Evolutionary conservation across 2,113 vertebrate species (phyloP).

Genomic region (Danio rerio): DNA sequence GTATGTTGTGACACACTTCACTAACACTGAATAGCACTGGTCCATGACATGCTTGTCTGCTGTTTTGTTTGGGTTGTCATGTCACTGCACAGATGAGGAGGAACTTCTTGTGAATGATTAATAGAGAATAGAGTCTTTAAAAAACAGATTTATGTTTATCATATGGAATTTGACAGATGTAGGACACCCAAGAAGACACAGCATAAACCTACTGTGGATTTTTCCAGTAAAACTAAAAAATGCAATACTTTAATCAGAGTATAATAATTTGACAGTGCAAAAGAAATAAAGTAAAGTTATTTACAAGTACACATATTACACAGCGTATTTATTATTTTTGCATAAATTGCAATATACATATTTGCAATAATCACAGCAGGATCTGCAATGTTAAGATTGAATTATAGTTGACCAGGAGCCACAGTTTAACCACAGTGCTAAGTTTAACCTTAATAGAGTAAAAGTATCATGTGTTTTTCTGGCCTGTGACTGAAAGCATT

Average conservation of each 20-base stretch:
- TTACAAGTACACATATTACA: too few relatives aligned
- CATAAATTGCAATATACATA: too few relatives aligned
- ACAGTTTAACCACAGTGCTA: too few relatives aligned
- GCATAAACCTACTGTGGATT: neutral
- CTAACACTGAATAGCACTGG: slow-evolving; percentile 1
- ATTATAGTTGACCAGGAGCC: too few relatives aligned
- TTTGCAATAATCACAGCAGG: too few relatives aligned
- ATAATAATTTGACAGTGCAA: too few relatives aligned
- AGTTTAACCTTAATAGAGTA: too few relatives aligned
- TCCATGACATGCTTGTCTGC: neutral
- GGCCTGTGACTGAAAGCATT: too few relatives aligned
- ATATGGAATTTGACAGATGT: neutral
- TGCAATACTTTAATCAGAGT: neutral
- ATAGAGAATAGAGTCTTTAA: neutral
- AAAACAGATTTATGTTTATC: neutral
- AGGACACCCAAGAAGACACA: neutral
- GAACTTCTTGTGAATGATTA: neutral
- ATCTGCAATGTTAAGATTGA: too few relatives aligned
- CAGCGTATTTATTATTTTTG: too few relatives aligned
- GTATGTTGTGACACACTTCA: slow-evolving; percentile 7
- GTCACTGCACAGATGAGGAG: slow-evolving; percentile 15
- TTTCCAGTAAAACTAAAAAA: neutral
- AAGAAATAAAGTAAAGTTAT: too few relatives aligned
- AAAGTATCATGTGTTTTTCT: too few relatives aligned
- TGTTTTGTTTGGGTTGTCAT: slow-evolving; percentile 37